phyloP scores from a whole-genome alignment of 2,797 vertebrate species.

The Selene dorsalis region DNA sequence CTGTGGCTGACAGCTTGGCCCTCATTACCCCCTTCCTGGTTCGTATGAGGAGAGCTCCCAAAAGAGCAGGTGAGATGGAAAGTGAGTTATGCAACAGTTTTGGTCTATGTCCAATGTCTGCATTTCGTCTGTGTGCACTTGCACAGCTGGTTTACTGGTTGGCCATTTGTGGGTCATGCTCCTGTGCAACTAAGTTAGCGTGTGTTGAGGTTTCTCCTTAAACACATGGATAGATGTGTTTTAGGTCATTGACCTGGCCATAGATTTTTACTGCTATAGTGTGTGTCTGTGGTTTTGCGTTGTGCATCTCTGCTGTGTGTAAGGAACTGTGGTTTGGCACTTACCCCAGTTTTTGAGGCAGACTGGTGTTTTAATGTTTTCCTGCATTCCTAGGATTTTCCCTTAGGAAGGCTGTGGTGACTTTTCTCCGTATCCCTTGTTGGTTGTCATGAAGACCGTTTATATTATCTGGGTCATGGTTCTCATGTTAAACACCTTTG shows the following conservation, averaged over 20 bases:
- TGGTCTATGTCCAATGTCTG: slow-evolving; percentile 36
- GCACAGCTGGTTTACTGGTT: slow-evolving; percentile 36
- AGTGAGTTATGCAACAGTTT: slow-evolving; percentile 48
- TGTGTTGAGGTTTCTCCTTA: slow-evolving; percentile 25
- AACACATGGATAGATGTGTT: slow-evolving; percentile 11
- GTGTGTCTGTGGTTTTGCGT: slow-evolving; percentile 25
- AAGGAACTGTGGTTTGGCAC: slow-evolving; percentile 48
- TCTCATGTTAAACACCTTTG: slow-evolving; percentile 15
- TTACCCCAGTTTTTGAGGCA: slow-evolving; percentile 44
- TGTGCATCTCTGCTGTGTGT: slow-evolving; percentile 14
- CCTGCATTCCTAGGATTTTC: slow-evolving; percentile 58
- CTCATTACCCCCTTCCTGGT: slow-evolving; percentile 69
- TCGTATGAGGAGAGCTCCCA: slow-evolving; percentile 47
- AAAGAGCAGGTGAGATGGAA: slow-evolving; percentile 61
- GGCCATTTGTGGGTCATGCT: not conserved
- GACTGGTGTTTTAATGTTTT: slow-evolving; percentile 49
- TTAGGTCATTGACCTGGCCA: not conserved
- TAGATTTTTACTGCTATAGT: slow-evolving; percentile 7
- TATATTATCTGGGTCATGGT: slow-evolving; percentile 5
- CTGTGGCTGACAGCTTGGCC: slow-evolving; percentile 48
- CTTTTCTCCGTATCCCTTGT: slow-evolving; percentile 31
- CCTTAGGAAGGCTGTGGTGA: slow-evolving; percentile 20
- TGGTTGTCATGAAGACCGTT: slow-evolving; percentile 13
- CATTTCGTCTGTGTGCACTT: slow-evolving; percentile 34
- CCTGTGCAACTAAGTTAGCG: not conserved